These are phyloP conservation scores for Argyresthia goedartella DNA, from an alignment of 2,888 invertebrate species.

Conservation along the genomic window DNA sequence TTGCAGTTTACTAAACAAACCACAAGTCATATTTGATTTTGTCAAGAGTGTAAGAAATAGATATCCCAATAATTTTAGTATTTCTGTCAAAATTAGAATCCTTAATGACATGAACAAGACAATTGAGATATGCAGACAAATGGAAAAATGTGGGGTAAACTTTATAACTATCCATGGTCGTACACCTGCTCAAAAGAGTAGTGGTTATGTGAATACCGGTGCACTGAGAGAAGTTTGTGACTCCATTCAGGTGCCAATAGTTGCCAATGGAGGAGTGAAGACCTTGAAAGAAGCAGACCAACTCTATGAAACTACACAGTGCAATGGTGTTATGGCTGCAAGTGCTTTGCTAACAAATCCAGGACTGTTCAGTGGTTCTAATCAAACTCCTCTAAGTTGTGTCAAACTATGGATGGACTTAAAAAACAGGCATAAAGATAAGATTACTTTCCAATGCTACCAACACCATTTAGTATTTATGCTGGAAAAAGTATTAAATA, in stretches of 20 bases:
- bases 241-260: conserved; percentile 82
- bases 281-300: conserved; percentile 77
- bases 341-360: conserved; percentile 93
- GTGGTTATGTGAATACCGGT: conserved; percentile 78
- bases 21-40: conserved; percentile 86
- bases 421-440: conserved; percentile 71
- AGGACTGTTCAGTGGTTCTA: conserved; percentile 83
- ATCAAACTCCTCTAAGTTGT: conserved; percentile 80
- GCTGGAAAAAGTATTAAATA: conserved; percentile 86
- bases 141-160: conserved; percentile 89
- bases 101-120: conserved; percentile 77
- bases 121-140: conserved; percentile 81
- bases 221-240: conserved; percentile 80
- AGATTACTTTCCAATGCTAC: conserved; percentile 84
- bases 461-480: conserved; percentile 98
- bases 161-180: conserved; percentile 94
- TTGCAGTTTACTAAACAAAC: conserved; percentile 83
- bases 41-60: conserved; percentile 81
- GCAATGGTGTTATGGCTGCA: conserved; percentile 93
- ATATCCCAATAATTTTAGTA: conserved; percentile 80
- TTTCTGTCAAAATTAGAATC: conserved; percentile 94
- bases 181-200: conserved; percentile 84
- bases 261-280: conserved; percentile 94
- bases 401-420: conserved; percentile 86
- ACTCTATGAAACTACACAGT: conserved; percentile 76